Base-by-base conservation (phyloP, 2,113 vertebrate species). In the Pseudorasbora parva region DNA sequence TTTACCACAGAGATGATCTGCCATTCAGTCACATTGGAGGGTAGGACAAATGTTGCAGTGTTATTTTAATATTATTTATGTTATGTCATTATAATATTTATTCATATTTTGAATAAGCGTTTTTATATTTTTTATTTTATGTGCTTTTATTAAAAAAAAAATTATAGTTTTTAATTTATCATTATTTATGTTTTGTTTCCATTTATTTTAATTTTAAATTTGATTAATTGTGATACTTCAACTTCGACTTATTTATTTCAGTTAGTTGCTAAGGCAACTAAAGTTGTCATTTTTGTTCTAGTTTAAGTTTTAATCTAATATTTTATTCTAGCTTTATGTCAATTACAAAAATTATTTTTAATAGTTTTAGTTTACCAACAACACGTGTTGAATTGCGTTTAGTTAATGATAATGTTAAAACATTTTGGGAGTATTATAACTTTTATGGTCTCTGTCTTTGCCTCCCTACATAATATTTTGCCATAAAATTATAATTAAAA, bases 1-100 rank as follows among this genome's bases (percentile, higher is more conserved):
- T 96, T 14, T 95, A 94, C 78, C 95, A 96, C 79, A 89, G 87
- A 86, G 94, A 96, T 0, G 95, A 96, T 87, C 92, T 96, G 45
- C 95, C 95, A 0, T 95, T 96, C 83, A 83, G 77, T 14, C 92
- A 94, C 78, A 89, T 94, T 12, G 85, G 93, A 83, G 93, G 94
- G 95, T 95, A 85, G 74, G 87, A 33, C 10, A 57, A 33, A 21
- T 68, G 25, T 54, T 69, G n/a, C 19, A 45, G 49, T 59, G 27
- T 66, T 37, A 37, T 33, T 33, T 9, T 64, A 8, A 6, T 64
- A 17, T 17, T 30, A 17, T 64, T 8, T 33, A 37, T 64, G n/a
- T n/a, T n/a, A 30, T 64, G 25, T 7, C 19, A 66, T 66, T 66
- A 33, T 66, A 8, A 27, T 8, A 9, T 37, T 37, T 37, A 37